Percentiles rank a stretch among this genome's conserved stretches.
These are phyloP conservation scores for Oscheius sp. DNA, from an alignment of 2,888 invertebrate genomes.

Conservation along the genomic window DNA sequence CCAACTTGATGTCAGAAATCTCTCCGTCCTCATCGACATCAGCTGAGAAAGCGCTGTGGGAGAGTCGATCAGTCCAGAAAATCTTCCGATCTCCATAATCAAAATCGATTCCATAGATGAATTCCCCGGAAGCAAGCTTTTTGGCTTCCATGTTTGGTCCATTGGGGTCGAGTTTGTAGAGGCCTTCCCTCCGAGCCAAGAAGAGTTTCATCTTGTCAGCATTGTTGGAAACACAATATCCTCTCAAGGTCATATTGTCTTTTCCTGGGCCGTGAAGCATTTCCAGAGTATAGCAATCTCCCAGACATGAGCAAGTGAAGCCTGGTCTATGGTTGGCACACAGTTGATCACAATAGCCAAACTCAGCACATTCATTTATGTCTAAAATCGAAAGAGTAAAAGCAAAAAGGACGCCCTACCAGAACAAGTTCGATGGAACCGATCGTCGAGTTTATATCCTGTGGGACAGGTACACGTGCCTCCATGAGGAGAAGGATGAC, in stretches of 20 bases:
- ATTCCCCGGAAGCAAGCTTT: constrained; percentile 67
- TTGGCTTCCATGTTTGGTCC: constrained; percentile 55
- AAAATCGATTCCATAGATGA: constrained; percentile 83
- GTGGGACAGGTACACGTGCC: constrained; percentile 84
- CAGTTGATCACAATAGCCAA: constrained; percentile 84
- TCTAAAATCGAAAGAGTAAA: constrained; percentile 75
- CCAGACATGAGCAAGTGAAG: constrained; percentile 74
- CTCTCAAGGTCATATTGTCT: constrained; percentile 62
- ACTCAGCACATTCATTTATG: constrained; percentile 80
- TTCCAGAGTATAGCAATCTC: constrained; percentile 62
- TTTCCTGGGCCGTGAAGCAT: constrained; percentile 55
- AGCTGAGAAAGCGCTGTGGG: constrained; percentile 66
- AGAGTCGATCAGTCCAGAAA: constrained; percentile 79
- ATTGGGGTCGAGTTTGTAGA: constrained; percentile 58
- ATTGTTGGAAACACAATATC: constrained; percentile 68
- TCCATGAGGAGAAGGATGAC: constrained; percentile 82
- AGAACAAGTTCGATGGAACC: constrained; percentile 83
- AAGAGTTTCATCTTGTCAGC: constrained; percentile 68
- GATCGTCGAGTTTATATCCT: constrained; percentile 83
- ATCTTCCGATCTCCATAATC: constrained; percentile 85
- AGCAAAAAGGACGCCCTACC: constrained; percentile 71
- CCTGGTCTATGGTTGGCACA: constrained; percentile 87
- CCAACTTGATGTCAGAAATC: constrained; percentile 62
- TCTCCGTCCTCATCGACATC: constrained; percentile 66
- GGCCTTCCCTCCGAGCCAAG: constrained; percentile 67